A percentile compares a stretch with the other conserved stretches of the same genome.
phyloP scores from a whole-genome alignment of 2,888 invertebrate species.

The Lydus trimaculatus region DNA sequence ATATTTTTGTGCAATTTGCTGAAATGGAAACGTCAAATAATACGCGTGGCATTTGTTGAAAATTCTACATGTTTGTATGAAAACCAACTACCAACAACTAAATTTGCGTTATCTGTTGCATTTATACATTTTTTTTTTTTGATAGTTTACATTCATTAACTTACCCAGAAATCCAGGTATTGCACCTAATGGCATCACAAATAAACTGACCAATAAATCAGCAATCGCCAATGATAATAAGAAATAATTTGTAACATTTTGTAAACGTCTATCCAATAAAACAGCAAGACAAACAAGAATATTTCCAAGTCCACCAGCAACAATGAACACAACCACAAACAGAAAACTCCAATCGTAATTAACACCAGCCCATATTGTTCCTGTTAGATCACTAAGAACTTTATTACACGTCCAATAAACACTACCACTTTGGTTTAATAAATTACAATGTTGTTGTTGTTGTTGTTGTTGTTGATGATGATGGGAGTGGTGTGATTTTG shows the following conservation, averaged over 20 bases:
- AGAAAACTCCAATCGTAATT: slow-evolving; percentile 83
- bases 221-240: slow-evolving; percentile 92
- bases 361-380: slow-evolving; percentile 32
- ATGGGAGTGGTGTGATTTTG: slow-evolving; percentile 17
- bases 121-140: not conserved
- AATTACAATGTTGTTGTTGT: slow-evolving; percentile 37
- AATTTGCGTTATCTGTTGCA: not conserved
- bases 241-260: slow-evolving; percentile 97
- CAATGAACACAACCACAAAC: slow-evolving; percentile 84
- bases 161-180: slow-evolving; percentile 93
- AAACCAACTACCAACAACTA: not conserved
- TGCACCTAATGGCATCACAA: slow-evolving; percentile 96
- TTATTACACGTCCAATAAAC: slow-evolving; percentile 49
- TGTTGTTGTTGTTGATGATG: not conserved
- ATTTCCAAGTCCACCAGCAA: slow-evolving; percentile 90
- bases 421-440: slow-evolving; percentile 44
- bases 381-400: slow-evolving; percentile 10
- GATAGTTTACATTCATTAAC: slow-evolving; percentile 47
- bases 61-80: not conserved
- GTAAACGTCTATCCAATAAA: slow-evolving; percentile 85
- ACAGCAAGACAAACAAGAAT: slow-evolving; percentile 94
- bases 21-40: not conserved
- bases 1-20: not conserved
- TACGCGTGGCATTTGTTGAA: not conserved
- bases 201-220: slow-evolving; percentile 89